Evolutionary conservation across 2,113 vertebrate species (phyloP), one percentile per base, ranked within the genome.

Genomic region (Oxyruncus cristatus): DNA sequence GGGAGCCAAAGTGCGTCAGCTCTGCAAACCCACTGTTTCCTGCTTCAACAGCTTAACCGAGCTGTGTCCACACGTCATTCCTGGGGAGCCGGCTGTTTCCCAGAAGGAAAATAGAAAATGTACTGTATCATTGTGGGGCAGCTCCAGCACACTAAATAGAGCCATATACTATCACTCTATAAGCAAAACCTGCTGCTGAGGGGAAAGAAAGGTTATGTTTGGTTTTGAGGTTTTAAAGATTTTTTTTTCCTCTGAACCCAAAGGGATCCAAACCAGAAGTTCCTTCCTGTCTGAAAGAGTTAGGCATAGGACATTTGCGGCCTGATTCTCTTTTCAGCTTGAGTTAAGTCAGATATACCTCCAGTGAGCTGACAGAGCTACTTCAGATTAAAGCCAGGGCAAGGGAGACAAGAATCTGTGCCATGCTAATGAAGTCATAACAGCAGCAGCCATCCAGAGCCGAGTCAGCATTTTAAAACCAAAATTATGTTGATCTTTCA

Each of bases 111-210:
- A 92, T 2, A 93, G 85, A 49, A 96, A 61, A 61, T 0, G 4
- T 21, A 94, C 66, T 91, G 39, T 87, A 50, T 89, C 89, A 85
- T 74, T 92, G 92, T 94, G 75, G 72, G 82, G 85, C 92, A 88
- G 90, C 72, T 95, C 75, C 93, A 96, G 59, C 47, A 83, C 0
- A 1, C 70, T 95, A 85, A 96, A 88, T 59, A 86, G 55, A 92
- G 76, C 41, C 78, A 71, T 59, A 90, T 47, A 85, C 55, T 90
- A 86, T 71, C 90, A 93, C 72, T 97, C 70, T 52, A 90, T 88
- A 93, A 97, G 92, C 88, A 90, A 96, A 97, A 96, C 67, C 90
- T 97, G 93, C 90, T 95, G 95, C 82, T 63, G 82, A 88, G 93
- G 95, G 95, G 55, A 95, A 95, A 74, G 59, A 90, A 95, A 95